Base-by-base conservation (phyloP, 2,888 invertebrate species). In the Anaspis maculata region DNA sequence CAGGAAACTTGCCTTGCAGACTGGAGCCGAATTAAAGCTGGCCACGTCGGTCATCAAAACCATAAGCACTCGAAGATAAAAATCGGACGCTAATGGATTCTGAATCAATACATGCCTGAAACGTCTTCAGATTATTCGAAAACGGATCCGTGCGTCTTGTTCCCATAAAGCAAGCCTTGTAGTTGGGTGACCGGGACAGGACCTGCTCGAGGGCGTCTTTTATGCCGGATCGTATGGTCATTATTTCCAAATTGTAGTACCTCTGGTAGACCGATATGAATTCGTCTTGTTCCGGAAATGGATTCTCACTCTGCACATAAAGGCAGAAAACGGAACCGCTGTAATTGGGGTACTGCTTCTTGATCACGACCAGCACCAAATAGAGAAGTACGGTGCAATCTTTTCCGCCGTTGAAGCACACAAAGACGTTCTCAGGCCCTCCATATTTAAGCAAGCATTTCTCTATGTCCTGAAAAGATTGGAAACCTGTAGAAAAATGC, bases 321-420 rank as follows among this genome's bases (percentile, higher is more conserved):
- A 95, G 68, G 22, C 85, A 79, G 52, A 79, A 71, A 2, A 84
- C 66, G 39, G 51, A 55, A 6, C 42, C 30, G 3, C 45, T 48
- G 37, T 49, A 52, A 11, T 55, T 30, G 1, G 59, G 55, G 45
- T 58, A 62, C 26, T 56, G 60, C 52, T 42, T 49, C 30, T 54
- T 52, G 13, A 72, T 54, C 7, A 77, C 68, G 2, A 72, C 68
- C 45, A 73, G 64, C 7, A 71, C 65, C 41, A 91, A 62, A 61
- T 90, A 84, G 21, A 98, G 68, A 9, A 97, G 71, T 0, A 84
- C 90, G 0, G 96, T 96, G 60, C 97, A 97, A 68, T 98, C 98
- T 69, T 98, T 98, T 2, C 98, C 98, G 3, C 98, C 98, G 61
- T 98, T 98, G 65, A 97, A 98, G 14, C 92, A 86, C 15, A 98